Percentiles rank a stretch among this genome's conserved stretches.
These are phyloP conservation scores for Paramisgurnus dabryanus DNA, from an alignment of 2,113 vertebrate genomes.

Conservation along the genomic window DNA sequence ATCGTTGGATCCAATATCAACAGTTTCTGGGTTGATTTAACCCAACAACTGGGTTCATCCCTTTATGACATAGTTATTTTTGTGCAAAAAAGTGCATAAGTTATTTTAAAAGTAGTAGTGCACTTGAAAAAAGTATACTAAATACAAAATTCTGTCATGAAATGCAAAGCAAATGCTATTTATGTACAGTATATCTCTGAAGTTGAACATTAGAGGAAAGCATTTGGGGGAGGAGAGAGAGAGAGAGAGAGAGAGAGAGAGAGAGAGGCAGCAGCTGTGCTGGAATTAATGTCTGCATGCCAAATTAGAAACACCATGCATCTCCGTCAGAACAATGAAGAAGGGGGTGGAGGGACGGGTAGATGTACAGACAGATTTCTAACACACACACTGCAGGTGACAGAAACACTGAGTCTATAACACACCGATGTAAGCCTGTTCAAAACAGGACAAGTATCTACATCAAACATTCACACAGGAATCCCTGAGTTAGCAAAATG, in stretches of 20 bases:
- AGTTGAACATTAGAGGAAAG: slow-evolving; percentile 85
- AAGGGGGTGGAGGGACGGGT: slow-evolving; percentile 39
- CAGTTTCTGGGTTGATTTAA: no score
- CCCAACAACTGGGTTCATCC: no score
- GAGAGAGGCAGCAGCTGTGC: slow-evolving; percentile 85
- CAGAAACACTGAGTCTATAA: slow-evolving; percentile 32
- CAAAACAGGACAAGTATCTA: neutral
- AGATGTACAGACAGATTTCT: slow-evolving; percentile 41
- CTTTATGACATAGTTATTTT: no score
- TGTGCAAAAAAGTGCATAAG: no score
- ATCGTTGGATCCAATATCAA: no score
- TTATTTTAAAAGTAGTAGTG: no score
- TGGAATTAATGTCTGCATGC: slow-evolving; percentile 90
- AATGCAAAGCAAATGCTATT: slow-evolving; percentile 95
- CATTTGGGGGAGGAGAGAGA: slow-evolving; percentile 78
- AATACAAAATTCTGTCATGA: slow-evolving; percentile 26
- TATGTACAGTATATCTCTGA: slow-evolving; percentile 88
- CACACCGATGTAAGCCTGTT: slow-evolving; percentile 11
- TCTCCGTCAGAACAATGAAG: slow-evolving; percentile 77
- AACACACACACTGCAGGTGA: slow-evolving; percentile 37
- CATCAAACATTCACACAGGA: neutral
- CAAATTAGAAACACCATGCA: slow-evolving; percentile 87
- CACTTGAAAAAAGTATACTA: no score
- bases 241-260: slow-evolving; percentile 66
- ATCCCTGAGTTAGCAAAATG: neutral